Base-by-base conservation (phyloP, 2,113 vertebrate genomes). In the Sprattus sprattus region DNA sequence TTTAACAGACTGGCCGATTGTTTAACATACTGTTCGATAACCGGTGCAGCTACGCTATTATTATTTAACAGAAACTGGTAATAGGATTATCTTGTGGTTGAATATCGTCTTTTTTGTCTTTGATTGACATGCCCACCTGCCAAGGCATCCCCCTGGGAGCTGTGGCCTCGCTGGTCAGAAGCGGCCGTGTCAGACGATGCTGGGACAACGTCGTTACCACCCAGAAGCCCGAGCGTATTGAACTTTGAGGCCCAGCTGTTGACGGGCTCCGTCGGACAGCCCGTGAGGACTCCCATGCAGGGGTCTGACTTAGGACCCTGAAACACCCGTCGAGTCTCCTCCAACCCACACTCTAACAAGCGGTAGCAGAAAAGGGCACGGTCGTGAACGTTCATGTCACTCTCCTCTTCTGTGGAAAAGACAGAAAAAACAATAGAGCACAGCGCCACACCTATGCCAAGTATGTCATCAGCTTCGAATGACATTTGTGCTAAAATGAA, bases 281-380 rank as follows among this genome's bases (percentile, higher is more conserved):
- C 96, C 47, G 95, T 96, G 90, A 99, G 92, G 54, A 98, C 94
- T 11, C 96, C 95, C 82, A 99, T 91, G 60, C 96, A 97, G 0
- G 96, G 97, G 91, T 99, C 98, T 10, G 96, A 97, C 89, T 95
- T 95, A 25, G 96, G 97, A 86, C 96, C 96, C 20, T 96, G 96
- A 25, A 99, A 91, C 54, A 98, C 92, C 25, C 86, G 89, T 10
- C 92, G 94, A 6, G 95, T 96, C 54, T 97, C 93, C 45, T 97
- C 95, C 80, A 96, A 89, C 20, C 97, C 97, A 50, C 93, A 88
- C 84, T 95, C 95, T 90, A 99, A 92, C 28, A 99, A 96, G 86
- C 96, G 95, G 83, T 99, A 98, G 92, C 96, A 99, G 91, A 99
- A 96, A n/a, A 98, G 91, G 0, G 96, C 97, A 10, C 96, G 97